These are phyloP conservation scores for Machimus atricapillus DNA, from an alignment of 2,888 invertebrate genomes.

Conservation along the genomic window DNA sequence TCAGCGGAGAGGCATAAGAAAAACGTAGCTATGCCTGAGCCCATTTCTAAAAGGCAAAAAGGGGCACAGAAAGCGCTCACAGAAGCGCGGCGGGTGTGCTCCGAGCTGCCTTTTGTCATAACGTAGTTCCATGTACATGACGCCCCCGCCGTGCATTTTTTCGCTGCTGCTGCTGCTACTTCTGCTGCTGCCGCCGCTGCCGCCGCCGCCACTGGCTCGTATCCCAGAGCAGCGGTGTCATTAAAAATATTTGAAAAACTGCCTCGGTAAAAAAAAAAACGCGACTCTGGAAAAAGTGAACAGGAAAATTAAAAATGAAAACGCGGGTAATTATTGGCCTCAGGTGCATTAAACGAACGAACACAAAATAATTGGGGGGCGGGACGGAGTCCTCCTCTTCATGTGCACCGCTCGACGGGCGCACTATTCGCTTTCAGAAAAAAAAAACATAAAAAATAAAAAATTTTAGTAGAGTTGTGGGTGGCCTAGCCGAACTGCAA, in stretches of 20 bases:
- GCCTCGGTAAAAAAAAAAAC: conserved; percentile 26
- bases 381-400: not conserved
- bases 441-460: not conserved
- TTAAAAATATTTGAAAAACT: conserved; percentile 37
- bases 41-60: conserved; percentile 22
- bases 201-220: not conserved
- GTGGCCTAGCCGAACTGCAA: conserved; percentile 3
- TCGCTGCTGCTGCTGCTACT: not conserved
- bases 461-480: not conserved
- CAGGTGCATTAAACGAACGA: conserved; percentile 51
- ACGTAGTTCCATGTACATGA: conserved; percentile 16
- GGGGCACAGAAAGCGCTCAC: not conserved
- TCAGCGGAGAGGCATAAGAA: not conserved
- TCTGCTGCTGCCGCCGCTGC: not conserved
- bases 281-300: conserved; percentile 47
- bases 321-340: conserved; percentile 53
- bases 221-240: conserved; percentile 33
- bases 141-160: not conserved
- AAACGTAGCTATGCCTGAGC: not conserved
- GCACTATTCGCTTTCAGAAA: conserved; percentile 12
- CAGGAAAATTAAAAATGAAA: conserved; percentile 53
- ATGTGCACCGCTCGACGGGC: not conserved
- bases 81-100: not conserved
- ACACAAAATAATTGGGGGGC: conserved; percentile 47
- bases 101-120: conserved; percentile 5